phyloP scores from a whole-genome alignment of 2,888 invertebrate genomes.

The Linnaemya tessellans region DNA sequence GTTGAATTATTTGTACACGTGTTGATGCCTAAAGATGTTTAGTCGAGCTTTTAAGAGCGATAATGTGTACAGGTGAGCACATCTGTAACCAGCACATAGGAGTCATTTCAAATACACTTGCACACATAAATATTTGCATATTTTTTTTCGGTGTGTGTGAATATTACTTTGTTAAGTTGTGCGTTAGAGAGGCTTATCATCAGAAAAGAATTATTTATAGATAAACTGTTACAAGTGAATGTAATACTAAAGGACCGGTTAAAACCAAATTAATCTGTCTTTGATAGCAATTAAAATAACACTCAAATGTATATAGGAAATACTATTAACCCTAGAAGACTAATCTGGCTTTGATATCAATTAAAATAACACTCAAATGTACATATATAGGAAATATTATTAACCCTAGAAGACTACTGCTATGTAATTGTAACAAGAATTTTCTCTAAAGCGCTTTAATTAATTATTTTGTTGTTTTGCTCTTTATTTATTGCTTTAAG shows the following conservation, averaged over 20 bases:
- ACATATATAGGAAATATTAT: background rate
- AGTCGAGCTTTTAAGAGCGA: slow-evolving; percentile 57
- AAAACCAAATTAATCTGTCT: background rate
- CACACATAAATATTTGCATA: background rate
- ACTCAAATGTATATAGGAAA: background rate
- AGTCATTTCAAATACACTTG: too few species aligned
- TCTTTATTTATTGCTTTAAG: too few species aligned
- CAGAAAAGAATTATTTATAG: slow-evolving; percentile 18
- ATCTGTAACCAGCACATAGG: background rate
- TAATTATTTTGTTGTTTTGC: too few species aligned
- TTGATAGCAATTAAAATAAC: background rate
- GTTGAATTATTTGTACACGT: slow-evolving; percentile 21
- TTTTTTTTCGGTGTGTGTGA: background rate
- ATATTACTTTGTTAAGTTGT: background rate
- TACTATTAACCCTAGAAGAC: too few species aligned
- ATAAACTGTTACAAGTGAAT: slow-evolving; percentile 50
- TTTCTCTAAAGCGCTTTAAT: too few species aligned
- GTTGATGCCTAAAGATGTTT: slow-evolving; percentile 54
- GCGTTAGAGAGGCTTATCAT: slow-evolving; percentile 21
- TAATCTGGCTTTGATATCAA: background rate
- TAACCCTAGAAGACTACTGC: too few species aligned
- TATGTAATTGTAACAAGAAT: too few species aligned
- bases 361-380: background rate
- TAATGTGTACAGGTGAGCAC: slow-evolving; percentile 51
- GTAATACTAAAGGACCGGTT: slow-evolving; percentile 41